Conservation (phyloP, 2,888 invertebrate species). For the Erebia palarica region DNA sequence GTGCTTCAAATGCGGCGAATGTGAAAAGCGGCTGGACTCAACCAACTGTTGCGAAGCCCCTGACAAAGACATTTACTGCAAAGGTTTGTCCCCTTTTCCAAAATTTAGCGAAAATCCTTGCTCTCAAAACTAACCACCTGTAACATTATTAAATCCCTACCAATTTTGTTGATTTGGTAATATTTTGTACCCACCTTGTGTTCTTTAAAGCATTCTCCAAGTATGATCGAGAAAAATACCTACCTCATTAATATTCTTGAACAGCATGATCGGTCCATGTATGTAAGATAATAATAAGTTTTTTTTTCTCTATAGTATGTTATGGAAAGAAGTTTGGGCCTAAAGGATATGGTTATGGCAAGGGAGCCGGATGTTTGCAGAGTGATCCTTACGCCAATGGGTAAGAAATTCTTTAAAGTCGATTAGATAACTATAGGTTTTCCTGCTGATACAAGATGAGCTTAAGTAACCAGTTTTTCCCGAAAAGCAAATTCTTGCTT, state of each 20-base stretch:
- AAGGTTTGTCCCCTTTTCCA: slow-evolving; percentile 85
- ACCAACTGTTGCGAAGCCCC: slow-evolving; percentile 96
- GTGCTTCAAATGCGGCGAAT: slow-evolving; percentile 96
- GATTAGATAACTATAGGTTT: slow-evolving; percentile 49
- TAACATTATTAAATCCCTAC: slow-evolving; percentile 18
- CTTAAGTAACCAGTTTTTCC: slow-evolving; percentile 56
- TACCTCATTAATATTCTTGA: slow-evolving; percentile 26
- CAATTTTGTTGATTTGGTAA: neutral
- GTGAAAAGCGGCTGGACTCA: slow-evolving; percentile 94
- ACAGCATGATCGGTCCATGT: slow-evolving; percentile 37
- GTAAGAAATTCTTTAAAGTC: slow-evolving; percentile 77
- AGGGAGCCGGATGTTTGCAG: slow-evolving; percentile 96
- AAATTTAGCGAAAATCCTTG: slow-evolving; percentile 22
- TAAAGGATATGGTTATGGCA: slow-evolving; percentile 98
- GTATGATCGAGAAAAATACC: slow-evolving; percentile 16
- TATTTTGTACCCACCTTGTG: slow-evolving; percentile 13
- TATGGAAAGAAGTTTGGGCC: slow-evolving; percentile 99
- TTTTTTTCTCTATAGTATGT: slow-evolving; percentile 87
- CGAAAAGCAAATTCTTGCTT: slow-evolving; percentile 48
- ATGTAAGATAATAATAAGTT: slow-evolving; percentile 47
- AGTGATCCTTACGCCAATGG: slow-evolving; percentile 93
- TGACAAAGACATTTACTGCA: slow-evolving; percentile 98
- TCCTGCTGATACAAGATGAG: slow-evolving; percentile 61
- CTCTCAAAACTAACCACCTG: slow-evolving; percentile 27
- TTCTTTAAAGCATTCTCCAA: slow-evolving; percentile 6